These are phyloP conservation scores for Seladonia tumulorum DNA, from an alignment of 2,888 invertebrate species.

Conservation along the genomic window DNA sequence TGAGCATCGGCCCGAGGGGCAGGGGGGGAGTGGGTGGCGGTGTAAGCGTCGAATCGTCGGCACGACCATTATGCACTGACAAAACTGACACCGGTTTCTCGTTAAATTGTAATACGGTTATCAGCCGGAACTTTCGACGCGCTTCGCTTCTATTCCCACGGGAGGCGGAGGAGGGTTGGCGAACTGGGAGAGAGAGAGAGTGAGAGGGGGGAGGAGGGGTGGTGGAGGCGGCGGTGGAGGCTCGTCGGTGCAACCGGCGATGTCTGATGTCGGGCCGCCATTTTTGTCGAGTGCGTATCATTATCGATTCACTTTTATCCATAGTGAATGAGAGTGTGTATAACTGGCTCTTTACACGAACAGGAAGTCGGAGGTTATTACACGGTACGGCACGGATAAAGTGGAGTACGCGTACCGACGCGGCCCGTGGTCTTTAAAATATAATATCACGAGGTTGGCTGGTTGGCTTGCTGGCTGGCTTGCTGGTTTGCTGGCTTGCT, in stretches of 20 bases:
- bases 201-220: not conserved
- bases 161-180: conserved; percentile 39
- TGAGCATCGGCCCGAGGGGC: conserved; percentile 8
- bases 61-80: conserved; percentile 68
- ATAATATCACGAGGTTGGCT: conserved; percentile 53
- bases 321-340: conserved; percentile 66
- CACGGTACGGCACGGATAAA: conserved; percentile 67
- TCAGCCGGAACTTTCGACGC: conserved; percentile 78
- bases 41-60: conserved; percentile 54
- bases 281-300: conserved; percentile 80
- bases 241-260: conserved; percentile 35
- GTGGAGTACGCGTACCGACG: conserved; percentile 56
- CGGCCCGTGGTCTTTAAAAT: conserved; percentile 59
- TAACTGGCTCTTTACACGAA: conserved; percentile 67
- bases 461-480: not conserved
- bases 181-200: not conserved
- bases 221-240: conserved; percentile 35
- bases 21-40: not conserved
- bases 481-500: not conserved
- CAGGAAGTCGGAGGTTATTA: conserved; percentile 73
- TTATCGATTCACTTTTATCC: conserved; percentile 79
- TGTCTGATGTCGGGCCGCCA: conserved; percentile 69
- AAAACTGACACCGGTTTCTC: conserved; percentile 75
- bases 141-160: conserved; percentile 77
- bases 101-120: conserved; percentile 79